Percentiles rank a stretch among this genome's conserved stretches.
Conservation (phyloP, 2,797 vertebrate species). For the Liparis tanakae region DNA sequence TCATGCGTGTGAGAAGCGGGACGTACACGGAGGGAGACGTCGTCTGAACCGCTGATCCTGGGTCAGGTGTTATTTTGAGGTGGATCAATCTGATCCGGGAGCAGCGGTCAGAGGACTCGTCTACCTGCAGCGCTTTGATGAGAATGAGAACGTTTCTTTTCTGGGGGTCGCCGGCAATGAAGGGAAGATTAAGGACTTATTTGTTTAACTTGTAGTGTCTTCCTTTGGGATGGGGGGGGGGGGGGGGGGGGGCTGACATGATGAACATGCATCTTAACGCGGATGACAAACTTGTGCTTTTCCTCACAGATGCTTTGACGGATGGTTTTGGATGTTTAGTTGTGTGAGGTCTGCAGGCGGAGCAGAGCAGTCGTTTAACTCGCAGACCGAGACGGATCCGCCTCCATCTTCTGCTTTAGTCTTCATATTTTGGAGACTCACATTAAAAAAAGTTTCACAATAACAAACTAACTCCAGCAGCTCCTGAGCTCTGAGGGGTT, state of each 20-base stretch:
- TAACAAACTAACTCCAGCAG: not conserved
- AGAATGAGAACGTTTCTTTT: slow-evolving; percentile 64
- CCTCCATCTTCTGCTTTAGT: not conserved
- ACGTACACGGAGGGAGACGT: slow-evolving; percentile 39
- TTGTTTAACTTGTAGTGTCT: slow-evolving; percentile 51
- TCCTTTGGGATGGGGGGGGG: slow-evolving; percentile 21
- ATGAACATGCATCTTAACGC: slow-evolving; percentile 77
- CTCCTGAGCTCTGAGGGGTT: too few relatives aligned
- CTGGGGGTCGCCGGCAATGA: slow-evolving; percentile 50
- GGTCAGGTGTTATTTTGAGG: slow-evolving; percentile 42
- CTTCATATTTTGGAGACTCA: too few relatives aligned
- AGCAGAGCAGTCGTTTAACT: too few relatives aligned
- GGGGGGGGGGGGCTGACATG: slow-evolving; percentile 63
- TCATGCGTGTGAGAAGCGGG: slow-evolving; percentile 70
- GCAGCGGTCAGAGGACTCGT: slow-evolving; percentile 53
- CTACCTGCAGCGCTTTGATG: slow-evolving; percentile 56
- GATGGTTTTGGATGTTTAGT: not conserved
- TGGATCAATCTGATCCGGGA: slow-evolving; percentile 55
- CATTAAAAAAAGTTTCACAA: not conserved
- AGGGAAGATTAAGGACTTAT: slow-evolving; percentile 40
- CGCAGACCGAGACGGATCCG: accelerated
- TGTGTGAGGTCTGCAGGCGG: not conserved
- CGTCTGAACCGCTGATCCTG: slow-evolving; percentile 55
- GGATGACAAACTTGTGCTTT: slow-evolving; percentile 76
- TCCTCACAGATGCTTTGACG: slow-evolving; percentile 61